These are phyloP conservation scores for Gobiocypris rarus DNA, from an alignment of 2,113 vertebrate species.

Conservation along the genomic window DNA sequence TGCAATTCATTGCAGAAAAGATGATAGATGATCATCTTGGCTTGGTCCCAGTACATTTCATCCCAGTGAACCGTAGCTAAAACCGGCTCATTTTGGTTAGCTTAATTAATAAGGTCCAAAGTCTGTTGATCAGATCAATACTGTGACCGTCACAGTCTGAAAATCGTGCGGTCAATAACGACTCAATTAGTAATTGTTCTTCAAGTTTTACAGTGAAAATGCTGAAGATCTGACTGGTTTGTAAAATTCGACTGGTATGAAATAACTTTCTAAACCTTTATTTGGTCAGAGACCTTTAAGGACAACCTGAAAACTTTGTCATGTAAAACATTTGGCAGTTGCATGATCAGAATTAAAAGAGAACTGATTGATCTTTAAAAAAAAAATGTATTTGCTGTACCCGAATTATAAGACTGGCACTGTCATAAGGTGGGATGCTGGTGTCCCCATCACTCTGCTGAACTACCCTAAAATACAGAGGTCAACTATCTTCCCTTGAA, in stretches of 20 bases:
- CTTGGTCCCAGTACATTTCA: slow-evolving; percentile 11
- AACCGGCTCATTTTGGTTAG: neutral
- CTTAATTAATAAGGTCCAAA: neutral
- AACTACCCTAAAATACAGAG: neutral
- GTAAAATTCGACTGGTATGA: neutral
- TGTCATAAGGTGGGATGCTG: neutral
- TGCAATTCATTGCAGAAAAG: slow-evolving; percentile 16
- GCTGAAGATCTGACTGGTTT: neutral
- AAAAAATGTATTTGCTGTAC: neutral
- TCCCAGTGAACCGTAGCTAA: neutral
- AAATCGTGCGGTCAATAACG: neutral
- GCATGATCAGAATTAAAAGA: neutral
- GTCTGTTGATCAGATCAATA: neutral
- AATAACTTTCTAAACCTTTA: neutral
- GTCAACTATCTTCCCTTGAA: neutral
- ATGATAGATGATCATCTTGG: neutral
- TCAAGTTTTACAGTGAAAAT: neutral
- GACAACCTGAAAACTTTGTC: neutral
- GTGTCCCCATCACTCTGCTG: neutral
- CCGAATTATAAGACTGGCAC: neutral
- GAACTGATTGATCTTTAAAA: neutral
- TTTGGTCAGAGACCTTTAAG: neutral
- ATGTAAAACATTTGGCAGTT: neutral
- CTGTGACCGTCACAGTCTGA: slow-evolving; percentile 9
- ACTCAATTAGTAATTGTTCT: neutral